Evolutionary conservation across 2,113 vertebrate genomes (phyloP).

Genomic region (Microcebus ravelobensis): DNA sequence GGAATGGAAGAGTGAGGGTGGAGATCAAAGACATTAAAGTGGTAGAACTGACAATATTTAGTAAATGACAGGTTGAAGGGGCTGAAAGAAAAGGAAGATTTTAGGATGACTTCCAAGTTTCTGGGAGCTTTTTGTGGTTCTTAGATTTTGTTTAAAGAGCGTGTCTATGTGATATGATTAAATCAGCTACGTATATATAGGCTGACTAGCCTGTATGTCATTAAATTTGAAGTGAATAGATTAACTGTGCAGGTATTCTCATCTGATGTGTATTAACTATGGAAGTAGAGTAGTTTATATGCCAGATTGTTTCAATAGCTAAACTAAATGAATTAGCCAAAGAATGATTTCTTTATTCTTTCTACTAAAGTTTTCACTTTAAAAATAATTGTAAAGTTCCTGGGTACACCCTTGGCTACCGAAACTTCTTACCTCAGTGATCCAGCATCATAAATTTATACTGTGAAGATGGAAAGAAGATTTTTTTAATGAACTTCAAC

Average conservation of each 20-base stretch:
- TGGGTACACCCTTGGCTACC: neutral
- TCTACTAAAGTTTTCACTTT: neutral
- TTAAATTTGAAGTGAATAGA: neutral
- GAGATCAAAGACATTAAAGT: neutral
- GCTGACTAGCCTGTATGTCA: neutral
- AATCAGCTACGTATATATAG: neutral
- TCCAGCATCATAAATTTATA: neutral
- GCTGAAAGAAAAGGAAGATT: neutral
- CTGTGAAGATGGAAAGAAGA: neutral
- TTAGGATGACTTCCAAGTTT: neutral
- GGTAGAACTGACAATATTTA: neutral
- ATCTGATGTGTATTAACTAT: neutral
- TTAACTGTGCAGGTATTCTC: neutral
- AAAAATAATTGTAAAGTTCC: neutral
- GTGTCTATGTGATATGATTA: neutral
- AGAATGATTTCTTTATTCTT: neutral
- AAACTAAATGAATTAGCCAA: slow-evolving; percentile 11
- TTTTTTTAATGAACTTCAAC: neutral
- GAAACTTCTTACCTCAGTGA: neutral
- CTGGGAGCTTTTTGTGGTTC: neutral
- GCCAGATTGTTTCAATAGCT: neutral
- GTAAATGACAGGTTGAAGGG: neutral
- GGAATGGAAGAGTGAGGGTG: neutral
- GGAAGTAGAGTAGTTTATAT: neutral
- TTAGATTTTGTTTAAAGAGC: neutral